Base-by-base conservation (phyloP, 2,888 invertebrate genomes). In the Carpatolechia fugitivella region DNA sequence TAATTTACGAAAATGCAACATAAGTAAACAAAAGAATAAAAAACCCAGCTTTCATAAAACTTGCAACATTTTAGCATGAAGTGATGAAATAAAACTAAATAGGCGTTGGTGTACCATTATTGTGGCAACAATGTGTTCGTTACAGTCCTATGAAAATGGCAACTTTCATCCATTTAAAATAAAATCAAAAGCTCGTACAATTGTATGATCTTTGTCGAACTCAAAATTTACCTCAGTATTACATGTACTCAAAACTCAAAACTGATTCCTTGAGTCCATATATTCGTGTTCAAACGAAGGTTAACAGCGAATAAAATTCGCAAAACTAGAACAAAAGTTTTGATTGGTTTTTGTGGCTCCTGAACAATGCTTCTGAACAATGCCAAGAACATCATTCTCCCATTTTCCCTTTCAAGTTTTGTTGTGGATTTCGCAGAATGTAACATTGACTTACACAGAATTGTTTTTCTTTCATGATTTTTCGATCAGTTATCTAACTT, bases 361-460 rank as follows among this genome's bases (percentile, higher is more conserved):
- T 48, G 48, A 48, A 48, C 48, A 33, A 48, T 31, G 33, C 14
- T 31, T 16, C 16, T 48, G 48, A 48, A 48, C 48, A 33, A 48
- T 31, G 33, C 14, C 20, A 48, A 33, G 48, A 20, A 49, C 49
- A 49, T 49, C 20, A 35, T 35, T 49, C 33, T 35, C 18, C 35
- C 20, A 20, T n/a, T 47, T 44, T 18, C 35, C 38, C 16, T 38
- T 38, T 38, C 38, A 7, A 38, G 38, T 16, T 38, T 38, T 16
- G 38, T 38, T 5, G 38, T 7, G 16, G 38, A 16, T 5, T 38
- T 38, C 16, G 16, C 10, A 33, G 10, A 33, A 24, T 24, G 35
- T n/a, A 35, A 35, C 35, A 11, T 35, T 40, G 14, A 40, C 8
- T 40, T 14, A 40, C 40, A 6, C 8, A 14, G 24, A 11, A 44